Base-by-base conservation (phyloP, 1,140 invertebrate species). In the Bombus affinis region DNA sequence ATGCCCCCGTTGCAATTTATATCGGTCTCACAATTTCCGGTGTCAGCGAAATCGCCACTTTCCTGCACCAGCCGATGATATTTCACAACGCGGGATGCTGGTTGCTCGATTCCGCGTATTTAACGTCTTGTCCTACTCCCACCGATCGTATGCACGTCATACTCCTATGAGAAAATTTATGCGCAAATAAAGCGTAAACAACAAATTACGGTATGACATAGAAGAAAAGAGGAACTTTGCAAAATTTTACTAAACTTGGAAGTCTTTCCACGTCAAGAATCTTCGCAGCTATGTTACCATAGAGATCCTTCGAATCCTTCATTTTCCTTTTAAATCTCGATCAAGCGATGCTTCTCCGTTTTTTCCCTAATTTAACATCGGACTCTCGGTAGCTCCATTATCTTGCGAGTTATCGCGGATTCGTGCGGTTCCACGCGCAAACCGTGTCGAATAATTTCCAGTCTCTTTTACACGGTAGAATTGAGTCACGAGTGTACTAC, bases 1-100 rank as follows among this genome's bases (percentile, higher is more conserved):
- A 70, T 85, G 77, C 71, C 65, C 71, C 8, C 65, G 15, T 37
- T 44, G 85, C 84, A 91, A 92, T 92, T 92, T 90, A 90, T 93
- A 91, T 91, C 86, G 90, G 90, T 90, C 90, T 86, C 87, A 90
- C 88, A 92, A 91, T 92, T 91, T 93, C 92, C 92, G 91, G 91
- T 90, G 79, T 74, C 66, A 65, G 83, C 86, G 88, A 93, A 93
- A 92, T 93, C 89, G 82, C 85, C 83, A 91, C 88, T 93, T 92
- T 93, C 91, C 89, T 92, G 90, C 65, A 37, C 35, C 71, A 75
- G 77, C 75, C 73, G 22, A 42, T 59, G 59, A 39, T 73, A 86
- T 92, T 90, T 92, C 91, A 86, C 73, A 93, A 92, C 32, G 28
- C 80, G 80, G 85, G 92, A 92, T 89, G 87, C 90, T 88, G 90